Percentiles rank a stretch among this genome's conserved stretches.
Conservation (phyloP, 1,140 invertebrate species). For the Platyscapa corneri region DNA sequence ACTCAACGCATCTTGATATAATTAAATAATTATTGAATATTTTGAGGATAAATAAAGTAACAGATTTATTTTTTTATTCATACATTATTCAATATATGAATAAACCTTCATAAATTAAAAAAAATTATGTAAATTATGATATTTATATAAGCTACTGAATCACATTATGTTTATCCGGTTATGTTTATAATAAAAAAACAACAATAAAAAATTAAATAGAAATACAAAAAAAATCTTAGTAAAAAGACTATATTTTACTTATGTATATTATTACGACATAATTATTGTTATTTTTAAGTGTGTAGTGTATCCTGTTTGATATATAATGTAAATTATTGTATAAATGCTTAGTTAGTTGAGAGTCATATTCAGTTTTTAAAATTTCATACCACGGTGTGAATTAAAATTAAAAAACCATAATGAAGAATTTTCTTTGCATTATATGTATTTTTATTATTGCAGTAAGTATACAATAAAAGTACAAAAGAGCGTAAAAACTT, state of each 20-base stretch:
- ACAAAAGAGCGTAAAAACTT: too few relatives aligned
- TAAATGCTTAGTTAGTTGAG: neutral
- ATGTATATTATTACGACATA: neutral
- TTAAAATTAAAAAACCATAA: neutral
- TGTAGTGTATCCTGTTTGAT: constrained; percentile 21
- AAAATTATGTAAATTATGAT: too few relatives aligned
- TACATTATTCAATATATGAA: too few relatives aligned
- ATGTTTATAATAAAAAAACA: neutral
- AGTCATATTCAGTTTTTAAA: neutral
- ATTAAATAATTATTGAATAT: too few relatives aligned
- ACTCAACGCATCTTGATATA: too few relatives aligned
- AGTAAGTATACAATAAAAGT: neutral
- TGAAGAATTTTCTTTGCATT: neutral
- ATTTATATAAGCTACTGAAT: neutral
- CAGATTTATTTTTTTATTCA: too few relatives aligned
- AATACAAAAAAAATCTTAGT: neutral
- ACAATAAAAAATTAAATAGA: too few relatives aligned
- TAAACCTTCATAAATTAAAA: neutral
- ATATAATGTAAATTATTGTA: neutral
- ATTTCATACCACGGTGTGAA: neutral
- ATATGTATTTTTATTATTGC: neutral
- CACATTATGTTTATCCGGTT: neutral
- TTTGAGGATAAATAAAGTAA: too few relatives aligned
- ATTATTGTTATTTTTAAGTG: constrained; percentile 8
- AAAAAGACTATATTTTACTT: neutral